Conservation (phyloP, 2,113 vertebrate species). For the Ranitomeya imitator region DNA sequence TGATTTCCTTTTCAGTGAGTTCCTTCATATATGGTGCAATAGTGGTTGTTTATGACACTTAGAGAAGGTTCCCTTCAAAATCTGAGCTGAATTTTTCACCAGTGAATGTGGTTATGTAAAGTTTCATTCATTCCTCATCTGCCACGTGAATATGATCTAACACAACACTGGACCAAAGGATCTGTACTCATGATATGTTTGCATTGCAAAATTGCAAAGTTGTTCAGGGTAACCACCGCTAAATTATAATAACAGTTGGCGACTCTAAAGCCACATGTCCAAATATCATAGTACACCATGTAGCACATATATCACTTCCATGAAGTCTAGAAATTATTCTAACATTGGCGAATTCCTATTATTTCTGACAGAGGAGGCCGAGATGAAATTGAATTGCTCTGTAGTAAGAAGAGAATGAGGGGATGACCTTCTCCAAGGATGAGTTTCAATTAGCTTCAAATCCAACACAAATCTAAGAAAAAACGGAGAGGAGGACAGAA, state of each 20-base stretch:
- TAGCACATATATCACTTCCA: not conserved
- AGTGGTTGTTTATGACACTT: too few species aligned
- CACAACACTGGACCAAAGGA: not conserved
- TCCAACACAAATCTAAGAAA: conserved; percentile 47
- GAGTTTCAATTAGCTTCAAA: conserved; percentile 42
- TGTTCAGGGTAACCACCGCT: not conserved
- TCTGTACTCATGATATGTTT: not conserved
- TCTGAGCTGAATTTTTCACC: too few species aligned
- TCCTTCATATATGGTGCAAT: too few species aligned
- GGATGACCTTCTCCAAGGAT: conserved; percentile 35
- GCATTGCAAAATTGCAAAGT: not conserved
- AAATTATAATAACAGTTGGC: not conserved
- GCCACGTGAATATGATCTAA: not conserved
- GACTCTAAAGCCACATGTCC: not conserved
- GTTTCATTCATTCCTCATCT: not conserved
- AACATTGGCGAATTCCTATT: conserved; percentile 25
- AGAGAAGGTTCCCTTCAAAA: too few species aligned
- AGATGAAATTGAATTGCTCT: conserved; percentile 22
- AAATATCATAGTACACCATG: not conserved
- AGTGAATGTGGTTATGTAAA: too few species aligned
- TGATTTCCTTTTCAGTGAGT: too few species aligned
- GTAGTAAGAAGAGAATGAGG: not conserved
- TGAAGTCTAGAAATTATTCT: not conserved
- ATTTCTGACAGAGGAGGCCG: conserved; percentile 21
- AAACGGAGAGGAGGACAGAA: conserved; percentile 37